Evolutionary conservation across 2,797 vertebrate species (phyloP).

Genomic region (Oophaga sylvatica): DNA sequence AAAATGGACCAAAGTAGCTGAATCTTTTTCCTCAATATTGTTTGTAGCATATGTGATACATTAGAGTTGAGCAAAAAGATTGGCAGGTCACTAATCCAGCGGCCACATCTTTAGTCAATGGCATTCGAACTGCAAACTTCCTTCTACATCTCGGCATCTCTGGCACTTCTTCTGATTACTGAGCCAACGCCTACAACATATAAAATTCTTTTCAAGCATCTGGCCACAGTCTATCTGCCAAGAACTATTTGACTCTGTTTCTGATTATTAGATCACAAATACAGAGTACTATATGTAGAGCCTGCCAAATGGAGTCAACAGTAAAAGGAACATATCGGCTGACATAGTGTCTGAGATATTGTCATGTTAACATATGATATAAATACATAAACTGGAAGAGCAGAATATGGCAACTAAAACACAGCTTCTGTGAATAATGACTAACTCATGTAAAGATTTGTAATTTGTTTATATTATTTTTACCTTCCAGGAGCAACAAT

Average conservation of each 20-base stretch:
- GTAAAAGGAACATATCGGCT: not conserved
- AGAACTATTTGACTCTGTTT: not conserved
- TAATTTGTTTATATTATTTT: not conserved
- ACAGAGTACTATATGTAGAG: not conserved
- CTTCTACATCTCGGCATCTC: too few species aligned
- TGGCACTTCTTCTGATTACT: too few species aligned
- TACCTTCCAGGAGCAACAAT: slow-evolving; percentile 77
- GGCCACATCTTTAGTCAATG: too few species aligned
- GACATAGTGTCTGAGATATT: not conserved
- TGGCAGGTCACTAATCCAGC: too few species aligned
- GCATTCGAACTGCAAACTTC: too few species aligned
- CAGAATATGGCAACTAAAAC: not conserved
- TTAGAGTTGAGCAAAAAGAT: too few species aligned
- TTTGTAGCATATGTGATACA: too few species aligned
- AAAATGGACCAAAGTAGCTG: too few species aligned
- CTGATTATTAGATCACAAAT: not conserved
- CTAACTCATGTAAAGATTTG: not conserved
- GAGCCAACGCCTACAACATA: too few species aligned
- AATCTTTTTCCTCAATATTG: too few species aligned
- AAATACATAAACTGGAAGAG: not conserved
- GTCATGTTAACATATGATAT: not conserved
- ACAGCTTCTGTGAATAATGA: not conserved
- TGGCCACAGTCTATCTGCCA: not conserved
- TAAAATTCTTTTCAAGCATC: not conserved
- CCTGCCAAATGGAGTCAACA: not conserved